Percentiles rank a stretch among this genome's conserved stretches.
These are phyloP conservation scores for Helobdella robusta DNA, from an alignment of 2,888 invertebrate species.

Conservation along the genomic window DNA sequence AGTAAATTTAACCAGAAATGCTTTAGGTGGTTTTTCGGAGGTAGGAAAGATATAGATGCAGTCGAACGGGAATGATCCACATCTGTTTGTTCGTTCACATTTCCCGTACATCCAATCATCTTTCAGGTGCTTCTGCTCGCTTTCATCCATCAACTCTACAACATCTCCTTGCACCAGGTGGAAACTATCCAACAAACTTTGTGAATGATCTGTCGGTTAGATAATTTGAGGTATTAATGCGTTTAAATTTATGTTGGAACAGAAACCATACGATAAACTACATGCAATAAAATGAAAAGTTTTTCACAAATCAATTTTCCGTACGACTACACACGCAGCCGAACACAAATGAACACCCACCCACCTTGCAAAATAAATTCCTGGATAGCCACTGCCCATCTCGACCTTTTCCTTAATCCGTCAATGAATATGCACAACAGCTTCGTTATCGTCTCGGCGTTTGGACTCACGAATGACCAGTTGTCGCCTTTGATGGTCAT, in stretches of 20 bases:
- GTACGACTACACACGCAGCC: no score
- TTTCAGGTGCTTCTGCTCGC: conserved; percentile 21
- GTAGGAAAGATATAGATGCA: conserved; percentile 35
- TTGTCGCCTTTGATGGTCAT: conserved; percentile 35
- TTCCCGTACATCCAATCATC: conserved; percentile 34
- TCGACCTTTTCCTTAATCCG: conserved; percentile 34
- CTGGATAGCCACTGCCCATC: conserved; percentile 34
- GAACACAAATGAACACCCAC: no score
- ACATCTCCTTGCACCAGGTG: conserved; percentile 35
- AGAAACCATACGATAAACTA: no score
- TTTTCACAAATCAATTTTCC: no score
- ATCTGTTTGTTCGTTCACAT: conserved; percentile 23
- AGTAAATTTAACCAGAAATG: conserved; percentile 34
- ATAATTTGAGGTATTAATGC: background rate
- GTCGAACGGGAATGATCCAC: conserved; percentile 34
- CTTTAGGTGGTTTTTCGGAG: conserved; percentile 32
- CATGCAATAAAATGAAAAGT: no score
- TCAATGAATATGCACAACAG: conserved; percentile 35
- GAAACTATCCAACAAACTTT: conserved; percentile 23
- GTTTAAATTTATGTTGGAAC: no score
- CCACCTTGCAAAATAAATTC: conserved; percentile 34
- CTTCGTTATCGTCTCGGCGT: conserved; percentile 33
- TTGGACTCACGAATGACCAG: conserved; percentile 34
- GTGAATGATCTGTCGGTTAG: conserved; percentile 1
- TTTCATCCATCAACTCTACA: conserved; percentile 33